Percentiles rank a stretch among this genome's conserved stretches.
These are phyloP conservation scores for Choristoneura fumiferana DNA, from an alignment of 1,140 invertebrate genomes.

Conservation along the genomic window DNA sequence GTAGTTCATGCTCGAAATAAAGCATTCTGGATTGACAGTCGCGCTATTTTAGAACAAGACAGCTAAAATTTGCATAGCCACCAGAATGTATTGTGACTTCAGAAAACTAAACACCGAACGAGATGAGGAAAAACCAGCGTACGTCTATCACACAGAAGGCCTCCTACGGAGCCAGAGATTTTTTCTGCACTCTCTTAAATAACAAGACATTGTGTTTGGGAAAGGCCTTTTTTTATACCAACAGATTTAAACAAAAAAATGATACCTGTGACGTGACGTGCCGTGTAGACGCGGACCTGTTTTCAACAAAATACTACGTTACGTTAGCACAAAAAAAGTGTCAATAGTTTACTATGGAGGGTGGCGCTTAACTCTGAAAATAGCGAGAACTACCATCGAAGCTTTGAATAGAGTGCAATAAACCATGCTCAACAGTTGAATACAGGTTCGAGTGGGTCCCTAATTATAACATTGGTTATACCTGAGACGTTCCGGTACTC, in stretches of 20 bases:
- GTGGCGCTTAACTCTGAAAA: constrained; percentile 62
- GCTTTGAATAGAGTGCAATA: constrained; percentile 38
- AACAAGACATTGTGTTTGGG: constrained; percentile 33
- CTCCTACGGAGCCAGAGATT: constrained; percentile 1
- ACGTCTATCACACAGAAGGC: constrained; percentile 10
- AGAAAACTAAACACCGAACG: background rate
- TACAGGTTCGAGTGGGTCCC: constrained; percentile 39
- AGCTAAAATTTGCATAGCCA: no score
- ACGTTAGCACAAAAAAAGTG: constrained; percentile 51
- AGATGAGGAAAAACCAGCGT: background rate
- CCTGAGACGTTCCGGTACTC: constrained; percentile 35
- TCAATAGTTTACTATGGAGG: constrained; percentile 38
- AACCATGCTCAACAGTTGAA: constrained; percentile 31
- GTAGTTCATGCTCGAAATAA: no score
- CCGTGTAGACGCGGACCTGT: constrained; percentile 31
- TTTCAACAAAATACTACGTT: constrained; percentile 57
- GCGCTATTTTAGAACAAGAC: no score
- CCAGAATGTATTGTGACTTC: no score
- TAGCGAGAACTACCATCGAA: constrained; percentile 22
- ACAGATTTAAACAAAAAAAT: constrained; percentile 38
- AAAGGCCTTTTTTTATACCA: constrained; percentile 41
- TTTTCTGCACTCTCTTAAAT: constrained; percentile 6
- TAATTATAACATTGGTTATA: constrained; percentile 34
- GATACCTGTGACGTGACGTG: constrained; percentile 47
- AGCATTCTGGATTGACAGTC: no score